Conservation (phyloP, 2,113 vertebrate species). For the Eubucco bourcierii region DNA sequence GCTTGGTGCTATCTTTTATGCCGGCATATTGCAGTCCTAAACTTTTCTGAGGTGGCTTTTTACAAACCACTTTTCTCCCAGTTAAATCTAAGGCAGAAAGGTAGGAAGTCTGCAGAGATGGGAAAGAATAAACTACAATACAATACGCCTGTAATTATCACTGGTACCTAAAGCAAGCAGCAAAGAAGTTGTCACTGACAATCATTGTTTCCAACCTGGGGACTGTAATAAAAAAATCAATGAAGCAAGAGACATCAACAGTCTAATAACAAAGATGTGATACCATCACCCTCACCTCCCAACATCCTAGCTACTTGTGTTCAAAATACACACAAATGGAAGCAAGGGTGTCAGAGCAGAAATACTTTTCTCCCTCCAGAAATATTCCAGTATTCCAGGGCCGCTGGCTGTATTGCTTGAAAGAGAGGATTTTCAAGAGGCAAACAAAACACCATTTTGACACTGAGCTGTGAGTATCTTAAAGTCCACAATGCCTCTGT, state of each 20-base stretch:
- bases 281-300: neutral
- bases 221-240: slow-evolving; percentile 93
- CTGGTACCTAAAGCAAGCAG: slow-evolving; percentile 72
- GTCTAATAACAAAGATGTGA: slow-evolving; percentile 79
- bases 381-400: neutral
- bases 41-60: neutral
- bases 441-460: slow-evolving; percentile 12
- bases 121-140: slow-evolving; percentile 59
- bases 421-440: neutral
- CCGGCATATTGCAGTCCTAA: slow-evolving; percentile 34
- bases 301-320: neutral
- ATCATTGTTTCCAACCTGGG: slow-evolving; percentile 78
- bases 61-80: neutral
- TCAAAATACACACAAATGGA: neutral
- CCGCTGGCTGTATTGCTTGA: neutral
- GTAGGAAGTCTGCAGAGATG: neutral
- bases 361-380: neutral
- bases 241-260: slow-evolving; percentile 85
- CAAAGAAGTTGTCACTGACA: slow-evolving; percentile 75
- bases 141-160: slow-evolving; percentile 76
- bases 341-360: neutral
- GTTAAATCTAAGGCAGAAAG: neutral
- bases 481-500: neutral
- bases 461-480: neutral
- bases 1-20: slow-evolving; percentile 38